phyloP scores from a whole-genome alignment of 1,140 invertebrate species.

The Neodiprion fabricii region DNA sequence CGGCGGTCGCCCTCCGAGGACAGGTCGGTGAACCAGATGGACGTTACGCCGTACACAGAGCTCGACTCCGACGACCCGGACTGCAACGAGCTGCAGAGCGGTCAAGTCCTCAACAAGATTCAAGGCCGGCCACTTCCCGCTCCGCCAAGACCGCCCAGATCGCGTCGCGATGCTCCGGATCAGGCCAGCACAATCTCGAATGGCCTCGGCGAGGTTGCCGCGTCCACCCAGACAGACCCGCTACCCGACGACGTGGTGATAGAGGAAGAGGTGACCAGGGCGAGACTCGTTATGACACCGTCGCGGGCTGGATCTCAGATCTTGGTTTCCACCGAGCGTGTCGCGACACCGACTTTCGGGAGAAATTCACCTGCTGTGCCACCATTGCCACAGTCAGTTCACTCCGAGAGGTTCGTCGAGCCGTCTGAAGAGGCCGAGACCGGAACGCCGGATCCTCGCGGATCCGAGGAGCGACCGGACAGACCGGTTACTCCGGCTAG shows the following conservation, averaged over 20 bases:
- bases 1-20: constrained; percentile 43
- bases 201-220: constrained; percentile 69
- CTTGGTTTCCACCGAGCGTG: constrained; percentile 53
- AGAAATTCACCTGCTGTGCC: constrained; percentile 18
- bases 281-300: constrained; percentile 50
- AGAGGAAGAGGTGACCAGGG: constrained; percentile 62
- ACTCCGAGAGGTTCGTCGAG: constrained; percentile 4
- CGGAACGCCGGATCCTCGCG: constrained; percentile 3
- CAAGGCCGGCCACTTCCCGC: constrained; percentile 81
- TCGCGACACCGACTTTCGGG: constrained; percentile 40
- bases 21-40: constrained; percentile 35
- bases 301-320: constrained; percentile 55
- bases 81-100: constrained; percentile 70
- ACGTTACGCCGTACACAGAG: constrained; percentile 67
- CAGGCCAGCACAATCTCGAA: constrained; percentile 41
- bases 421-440: not conserved
- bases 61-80: constrained; percentile 64
- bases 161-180: constrained; percentile 46
- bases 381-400: constrained; percentile 16
- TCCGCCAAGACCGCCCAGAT: constrained; percentile 77
- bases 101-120: constrained; percentile 78
- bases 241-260: constrained; percentile 75
- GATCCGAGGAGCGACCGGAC: constrained; percentile 23
- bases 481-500: not conserved
- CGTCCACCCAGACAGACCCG: constrained; percentile 83